Conservation (phyloP, 2,888 invertebrate genomes). For the Toxonevra muliebris region DNA sequence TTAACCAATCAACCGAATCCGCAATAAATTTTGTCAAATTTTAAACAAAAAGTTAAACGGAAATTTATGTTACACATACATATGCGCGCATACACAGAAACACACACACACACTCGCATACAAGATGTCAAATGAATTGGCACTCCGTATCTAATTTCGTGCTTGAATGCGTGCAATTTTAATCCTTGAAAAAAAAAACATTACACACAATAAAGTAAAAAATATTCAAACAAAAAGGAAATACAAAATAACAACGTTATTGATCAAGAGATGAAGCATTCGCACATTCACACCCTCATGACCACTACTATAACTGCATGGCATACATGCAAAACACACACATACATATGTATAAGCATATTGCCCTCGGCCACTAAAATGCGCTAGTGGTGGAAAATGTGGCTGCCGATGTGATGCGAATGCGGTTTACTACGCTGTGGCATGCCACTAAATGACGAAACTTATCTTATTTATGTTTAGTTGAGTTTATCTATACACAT, state of each 20-base stretch:
- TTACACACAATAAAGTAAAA: not conserved
- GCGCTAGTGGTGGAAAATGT: slow-evolving; percentile 19
- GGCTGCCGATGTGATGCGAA: not conserved
- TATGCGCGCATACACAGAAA: slow-evolving; percentile 15
- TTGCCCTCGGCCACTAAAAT: slow-evolving; percentile 1
- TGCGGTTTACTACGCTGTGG: slow-evolving; percentile 33
- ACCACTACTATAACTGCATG: not conserved
- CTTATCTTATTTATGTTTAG: slow-evolving; percentile 36
- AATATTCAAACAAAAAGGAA: not conserved
- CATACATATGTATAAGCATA: slow-evolving; percentile 14
- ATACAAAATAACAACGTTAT: too few relatives aligned
- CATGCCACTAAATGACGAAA: slow-evolving; percentile 32
- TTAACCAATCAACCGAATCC: slow-evolving; percentile 46
- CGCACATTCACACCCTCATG: not conserved
- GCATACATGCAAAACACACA: not conserved
- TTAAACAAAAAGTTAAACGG: slow-evolving; percentile 35
- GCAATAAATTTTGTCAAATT: slow-evolving; percentile 46
- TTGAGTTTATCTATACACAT: slow-evolving; percentile 3
- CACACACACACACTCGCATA: slow-evolving; percentile 23
- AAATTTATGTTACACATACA: slow-evolving; percentile 31
- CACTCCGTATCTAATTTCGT: slow-evolving; percentile 44
- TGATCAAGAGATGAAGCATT: too few relatives aligned
- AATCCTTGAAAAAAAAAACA: not conserved
- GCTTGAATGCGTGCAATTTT: slow-evolving; percentile 31
- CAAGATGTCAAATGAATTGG: slow-evolving; percentile 43